Percentiles rank a stretch among this genome's conserved stretches.
phyloP scores from a whole-genome alignment of 1,140 invertebrate genomes.

The Drosophila erecta region DNA sequence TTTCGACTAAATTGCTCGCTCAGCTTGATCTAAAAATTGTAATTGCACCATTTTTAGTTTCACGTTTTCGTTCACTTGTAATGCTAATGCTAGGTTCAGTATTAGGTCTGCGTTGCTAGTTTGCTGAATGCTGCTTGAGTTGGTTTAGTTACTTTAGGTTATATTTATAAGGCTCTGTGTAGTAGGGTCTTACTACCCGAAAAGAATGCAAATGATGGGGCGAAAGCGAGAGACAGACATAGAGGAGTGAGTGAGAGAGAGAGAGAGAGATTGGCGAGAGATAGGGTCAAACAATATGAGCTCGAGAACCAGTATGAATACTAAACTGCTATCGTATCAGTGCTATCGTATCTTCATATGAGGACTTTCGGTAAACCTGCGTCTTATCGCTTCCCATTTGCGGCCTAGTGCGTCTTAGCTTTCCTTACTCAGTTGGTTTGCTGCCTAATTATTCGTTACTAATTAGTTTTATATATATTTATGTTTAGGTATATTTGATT shows the following conservation, averaged over 20 bases:
- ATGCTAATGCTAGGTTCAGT: constrained; percentile 20
- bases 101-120: constrained; percentile 39
- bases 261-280: constrained; percentile 13
- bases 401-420: constrained; percentile 32
- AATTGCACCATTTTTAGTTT: constrained; percentile 67
- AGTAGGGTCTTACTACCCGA: constrained; percentile 36
- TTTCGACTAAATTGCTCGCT: constrained; percentile 59
- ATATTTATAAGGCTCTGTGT: constrained; percentile 76
- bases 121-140: constrained; percentile 38
- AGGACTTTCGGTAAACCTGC: constrained; percentile 20
- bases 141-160: constrained; percentile 50
- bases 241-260: constrained; percentile 5
- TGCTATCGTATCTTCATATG: constrained; percentile 23
- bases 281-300: not conserved
- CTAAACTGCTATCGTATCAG: constrained; percentile 35
- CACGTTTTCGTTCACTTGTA: constrained; percentile 18
- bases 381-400: constrained; percentile 15
- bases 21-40: constrained; percentile 66
- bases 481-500: constrained; percentile 5
- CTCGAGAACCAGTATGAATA: not conserved
- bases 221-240: constrained; percentile 14
- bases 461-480: constrained; percentile 18
- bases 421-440: constrained; percentile 25
- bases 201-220: constrained; percentile 11
- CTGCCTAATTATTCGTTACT: constrained; percentile 15